Evolutionary conservation across 2,113 vertebrate genomes (phyloP).

Genomic region (Ramphastos sulfuratus): DNA sequence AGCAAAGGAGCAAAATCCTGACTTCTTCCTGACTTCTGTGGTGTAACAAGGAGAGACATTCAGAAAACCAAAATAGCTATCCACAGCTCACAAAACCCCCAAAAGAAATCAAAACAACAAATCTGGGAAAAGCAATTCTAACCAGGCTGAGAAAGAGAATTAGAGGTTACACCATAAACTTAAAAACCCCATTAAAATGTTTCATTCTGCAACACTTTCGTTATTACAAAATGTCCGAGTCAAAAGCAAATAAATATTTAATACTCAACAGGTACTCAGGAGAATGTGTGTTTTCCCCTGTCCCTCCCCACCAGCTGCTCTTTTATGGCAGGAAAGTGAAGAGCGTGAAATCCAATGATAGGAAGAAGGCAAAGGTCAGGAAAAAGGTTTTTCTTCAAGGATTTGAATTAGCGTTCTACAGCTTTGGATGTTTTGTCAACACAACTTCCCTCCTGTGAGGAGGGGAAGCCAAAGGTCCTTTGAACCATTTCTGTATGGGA

Average conservation of each 20-base stretch:
- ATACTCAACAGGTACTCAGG: constrained; percentile 47
- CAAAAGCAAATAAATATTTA: constrained; percentile 34
- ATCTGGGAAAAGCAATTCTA: constrained; percentile 13
- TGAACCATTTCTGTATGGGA: constrained; percentile 39
- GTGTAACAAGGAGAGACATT: not conserved
- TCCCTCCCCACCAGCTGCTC: constrained; percentile 55
- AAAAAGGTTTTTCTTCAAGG: constrained; percentile 56
- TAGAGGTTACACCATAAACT: not conserved
- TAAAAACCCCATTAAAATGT: constrained; percentile 4
- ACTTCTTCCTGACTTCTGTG: not conserved
- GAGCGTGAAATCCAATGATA: constrained; percentile 63
- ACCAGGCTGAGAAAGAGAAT: not conserved
- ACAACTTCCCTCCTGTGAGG: constrained; percentile 50
- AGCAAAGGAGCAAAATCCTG: not conserved
- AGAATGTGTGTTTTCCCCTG: constrained; percentile 13
- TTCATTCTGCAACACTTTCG: not conserved
- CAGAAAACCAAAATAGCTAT: not conserved
- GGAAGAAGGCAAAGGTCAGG: constrained; percentile 63
- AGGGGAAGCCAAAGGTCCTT: constrained; percentile 45
- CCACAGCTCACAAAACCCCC: not conserved
- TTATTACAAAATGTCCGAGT: not conserved
- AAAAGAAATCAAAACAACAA: not conserved
- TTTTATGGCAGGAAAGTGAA: constrained; percentile 61
- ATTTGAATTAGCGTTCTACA: constrained; percentile 58
- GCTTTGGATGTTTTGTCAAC: constrained; percentile 65